phyloP scores from a whole-genome alignment of 2,797 vertebrate genomes.

The Typhlichthys subterraneus region DNA sequence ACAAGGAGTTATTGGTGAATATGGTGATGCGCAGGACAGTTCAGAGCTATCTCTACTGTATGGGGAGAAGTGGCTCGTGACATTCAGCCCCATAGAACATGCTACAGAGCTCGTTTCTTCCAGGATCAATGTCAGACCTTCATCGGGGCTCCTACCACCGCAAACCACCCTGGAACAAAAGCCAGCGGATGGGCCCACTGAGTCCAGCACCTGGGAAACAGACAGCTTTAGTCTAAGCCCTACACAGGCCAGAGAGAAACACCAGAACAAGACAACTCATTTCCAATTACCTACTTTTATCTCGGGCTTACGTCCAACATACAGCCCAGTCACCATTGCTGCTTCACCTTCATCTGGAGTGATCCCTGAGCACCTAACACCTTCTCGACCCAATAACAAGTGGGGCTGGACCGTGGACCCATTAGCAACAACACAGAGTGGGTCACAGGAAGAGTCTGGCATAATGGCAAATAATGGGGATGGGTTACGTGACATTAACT shows the following conservation, averaged over 20 bases:
- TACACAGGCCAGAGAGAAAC: conserved; percentile 26
- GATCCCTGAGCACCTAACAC: conserved; percentile 4
- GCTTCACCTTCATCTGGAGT: conserved; percentile 17
- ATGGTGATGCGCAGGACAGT: conserved; percentile 50
- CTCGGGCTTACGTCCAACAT: conserved; percentile 30
- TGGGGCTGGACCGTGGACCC: conserved; percentile 22
- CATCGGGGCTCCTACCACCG: conserved; percentile 9
- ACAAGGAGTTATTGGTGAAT: conserved; percentile 70
- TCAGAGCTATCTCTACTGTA: conserved; percentile 30
- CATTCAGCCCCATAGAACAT: conserved; percentile 21
- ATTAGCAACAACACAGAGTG: conserved; percentile 20
- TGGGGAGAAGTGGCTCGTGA: conserved; percentile 17
- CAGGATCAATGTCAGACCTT: conserved; percentile 23
- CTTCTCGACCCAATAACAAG: conserved; percentile 12
- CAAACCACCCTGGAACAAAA: conserved; percentile 22
- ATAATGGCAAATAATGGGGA: conserved; percentile 10
- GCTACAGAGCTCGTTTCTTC: conserved; percentile 12
- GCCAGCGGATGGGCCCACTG: conserved; percentile 23
- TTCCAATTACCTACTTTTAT: conserved; percentile 29
- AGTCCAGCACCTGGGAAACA: conserved; percentile 19
- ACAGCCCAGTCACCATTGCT: conserved; percentile 6
- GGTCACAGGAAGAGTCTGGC: conserved; percentile 9
- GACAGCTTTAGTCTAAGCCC: conserved; percentile 25
- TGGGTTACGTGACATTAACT: conserved; percentile 21
- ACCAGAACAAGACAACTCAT: conserved; percentile 18